Base-by-base conservation (phyloP, 2,888 invertebrate genomes). In the Dynastes hyllus region DNA sequence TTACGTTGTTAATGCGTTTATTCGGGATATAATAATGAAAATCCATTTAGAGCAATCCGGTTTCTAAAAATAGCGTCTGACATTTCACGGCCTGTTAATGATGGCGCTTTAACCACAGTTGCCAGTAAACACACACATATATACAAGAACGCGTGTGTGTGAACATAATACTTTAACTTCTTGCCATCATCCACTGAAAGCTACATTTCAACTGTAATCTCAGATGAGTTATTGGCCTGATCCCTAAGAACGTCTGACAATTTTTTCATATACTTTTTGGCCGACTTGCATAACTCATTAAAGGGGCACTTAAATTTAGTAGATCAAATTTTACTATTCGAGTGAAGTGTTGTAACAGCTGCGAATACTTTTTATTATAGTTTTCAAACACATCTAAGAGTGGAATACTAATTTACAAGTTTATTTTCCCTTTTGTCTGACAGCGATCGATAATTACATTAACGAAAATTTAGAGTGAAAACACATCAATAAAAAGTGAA, bases 111-210 rank as follows among this genome's bases (percentile, higher is more conserved):
- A 67, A 77, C 66, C 77, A 69, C 79, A 79, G 63, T 75, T 79
- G 67, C 73, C 58, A 58, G 77, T 63, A 40, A 75, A 79, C 73
- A 77, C 77, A 78, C 27, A 66, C 40, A n/a, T 32, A n/a, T 66
- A 77, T 71, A 78, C 27, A 66, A 1, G 40, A 2, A n/a, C 13
- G 5, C 22, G 66, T 40, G n/a, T 71, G 79, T 75, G 79, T 79
- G 79, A 79, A 79, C 79, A 79, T 77, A 77, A 77, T 71, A 76
- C 78, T 76, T 75, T 61, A 69, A 37, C 53, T 61, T 78, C 78
- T 75, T 80, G 50, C 76, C 53, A 61, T 67, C 76, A 32, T 16
- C 29, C 53, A 51, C 32, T 80, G 80, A 80, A 76, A 78, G 69
- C 67, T 76, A 40, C 69, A 63, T 79, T 79, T 79, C 79, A 79